Evolutionary conservation across 1,140 invertebrate species (phyloP).

Genomic region (Cherax destructor): DNA sequence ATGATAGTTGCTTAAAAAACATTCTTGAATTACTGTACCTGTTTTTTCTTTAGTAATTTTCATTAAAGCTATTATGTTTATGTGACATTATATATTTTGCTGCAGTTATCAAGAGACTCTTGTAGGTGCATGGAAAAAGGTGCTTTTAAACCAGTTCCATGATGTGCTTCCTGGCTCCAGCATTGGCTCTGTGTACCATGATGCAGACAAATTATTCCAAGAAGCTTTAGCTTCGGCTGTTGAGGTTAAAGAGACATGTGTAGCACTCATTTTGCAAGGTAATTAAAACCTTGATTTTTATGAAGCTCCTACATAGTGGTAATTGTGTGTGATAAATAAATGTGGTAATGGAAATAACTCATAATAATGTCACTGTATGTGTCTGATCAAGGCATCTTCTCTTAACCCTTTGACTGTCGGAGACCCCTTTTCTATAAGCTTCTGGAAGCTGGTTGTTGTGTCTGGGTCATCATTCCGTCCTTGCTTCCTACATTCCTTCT

Average conservation of each 20-base stretch:
- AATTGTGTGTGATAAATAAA: background rate
- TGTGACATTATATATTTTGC: too few relatives aligned
- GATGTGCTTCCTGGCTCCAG: slow-evolving; percentile 79
- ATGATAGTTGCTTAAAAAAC: too few relatives aligned
- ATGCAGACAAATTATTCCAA: slow-evolving; percentile 73
- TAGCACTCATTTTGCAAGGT: slow-evolving; percentile 8
- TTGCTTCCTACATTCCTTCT: too few relatives aligned
- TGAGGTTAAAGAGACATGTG: slow-evolving; percentile 47
- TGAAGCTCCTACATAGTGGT: slow-evolving; percentile 13
- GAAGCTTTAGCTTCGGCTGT: slow-evolving; percentile 67
- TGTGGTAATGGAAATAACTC: too few relatives aligned
- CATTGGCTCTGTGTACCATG: slow-evolving; percentile 76
- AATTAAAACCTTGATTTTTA: background rate
- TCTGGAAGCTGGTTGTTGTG: too few relatives aligned
- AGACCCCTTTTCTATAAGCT: too few relatives aligned
- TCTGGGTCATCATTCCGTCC: too few relatives aligned
- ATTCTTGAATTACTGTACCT: too few relatives aligned
- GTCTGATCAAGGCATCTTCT: too few relatives aligned
- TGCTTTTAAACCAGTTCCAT: slow-evolving; percentile 80
- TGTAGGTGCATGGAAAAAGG: slow-evolving; percentile 77
- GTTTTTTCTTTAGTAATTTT: too few relatives aligned
- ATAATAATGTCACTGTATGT: background rate
- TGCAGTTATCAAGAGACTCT: slow-evolving; percentile 45
- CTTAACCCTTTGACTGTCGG: too few relatives aligned
- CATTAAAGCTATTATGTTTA: too few relatives aligned